Conservation (phyloP, 1,140 invertebrate genomes). For the Lasaia peninsularis region DNA sequence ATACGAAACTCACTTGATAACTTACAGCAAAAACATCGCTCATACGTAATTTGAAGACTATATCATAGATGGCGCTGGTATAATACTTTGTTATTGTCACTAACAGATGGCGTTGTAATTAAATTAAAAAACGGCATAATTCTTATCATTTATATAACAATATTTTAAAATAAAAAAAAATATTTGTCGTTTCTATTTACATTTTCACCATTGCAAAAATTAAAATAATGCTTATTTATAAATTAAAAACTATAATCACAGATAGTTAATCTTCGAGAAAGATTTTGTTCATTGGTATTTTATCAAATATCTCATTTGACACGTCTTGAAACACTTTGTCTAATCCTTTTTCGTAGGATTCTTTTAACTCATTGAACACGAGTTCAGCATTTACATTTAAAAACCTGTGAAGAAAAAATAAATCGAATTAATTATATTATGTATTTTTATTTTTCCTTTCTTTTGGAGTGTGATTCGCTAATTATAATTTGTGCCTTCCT, state of each 20-base stretch:
- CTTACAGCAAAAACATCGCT: neutral
- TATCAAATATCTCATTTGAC: constrained; percentile 80
- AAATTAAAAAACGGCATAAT: constrained; percentile 14
- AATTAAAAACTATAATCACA: constrained; percentile 13
- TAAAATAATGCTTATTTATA: constrained; percentile 11
- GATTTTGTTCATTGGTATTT: constrained; percentile 80
- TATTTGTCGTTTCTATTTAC: constrained; percentile 12
- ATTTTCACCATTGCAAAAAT: constrained; percentile 1
- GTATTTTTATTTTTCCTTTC: no score
- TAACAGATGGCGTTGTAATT: constrained; percentile 25
- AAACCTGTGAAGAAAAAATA: constrained; percentile 61
- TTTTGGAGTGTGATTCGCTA: no score
- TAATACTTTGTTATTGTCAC: neutral
- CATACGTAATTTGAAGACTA: constrained; percentile 16
- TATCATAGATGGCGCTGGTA: constrained; percentile 14
- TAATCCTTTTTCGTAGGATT: constrained; percentile 80
- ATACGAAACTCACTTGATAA: neutral
- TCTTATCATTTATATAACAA: constrained; percentile 5
- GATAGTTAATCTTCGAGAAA: constrained; percentile 70
- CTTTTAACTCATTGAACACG: constrained; percentile 81
- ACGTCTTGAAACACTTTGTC: constrained; percentile 80
- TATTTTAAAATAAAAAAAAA: constrained; percentile 16
- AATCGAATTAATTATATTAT: no score
- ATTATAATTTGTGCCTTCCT: no score
- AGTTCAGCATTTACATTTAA: constrained; percentile 82